Evolutionary conservation across 2,888 invertebrate genomes (phyloP).

Genomic region (Dicranocentrus wangi): DNA sequence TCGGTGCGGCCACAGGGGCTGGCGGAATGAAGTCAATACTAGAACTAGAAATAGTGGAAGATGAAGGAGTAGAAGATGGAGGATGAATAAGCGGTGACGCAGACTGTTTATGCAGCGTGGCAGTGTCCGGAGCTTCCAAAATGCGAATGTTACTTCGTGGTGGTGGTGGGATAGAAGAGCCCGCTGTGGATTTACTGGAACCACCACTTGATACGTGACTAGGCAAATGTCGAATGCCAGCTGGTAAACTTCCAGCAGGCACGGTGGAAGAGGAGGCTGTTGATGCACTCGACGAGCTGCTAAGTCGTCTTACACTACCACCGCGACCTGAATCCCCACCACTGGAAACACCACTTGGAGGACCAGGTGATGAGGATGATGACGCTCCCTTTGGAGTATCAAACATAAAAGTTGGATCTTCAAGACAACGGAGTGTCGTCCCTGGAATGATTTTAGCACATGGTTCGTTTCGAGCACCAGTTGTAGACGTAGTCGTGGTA

Average conservation of each 20-base stretch:
- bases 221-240: slow-evolving; percentile 32
- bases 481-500: slow-evolving; percentile 24
- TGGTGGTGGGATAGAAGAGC: slow-evolving; percentile 75
- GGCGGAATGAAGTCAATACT: slow-evolving; percentile 69
- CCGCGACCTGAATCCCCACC: not conserved
- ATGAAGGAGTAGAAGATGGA: slow-evolving; percentile 33
- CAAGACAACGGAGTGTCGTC: slow-evolving; percentile 77
- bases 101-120: slow-evolving; percentile 52
- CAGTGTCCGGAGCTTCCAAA: slow-evolving; percentile 77
- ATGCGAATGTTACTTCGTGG: slow-evolving; percentile 75
- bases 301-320: slow-evolving; percentile 27
- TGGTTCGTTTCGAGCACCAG: slow-evolving; percentile 49
- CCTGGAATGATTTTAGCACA: slow-evolving; percentile 76
- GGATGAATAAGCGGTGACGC: slow-evolving; percentile 73
- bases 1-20: slow-evolving; percentile 65
- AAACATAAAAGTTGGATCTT: slow-evolving; percentile 78
- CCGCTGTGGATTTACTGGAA: slow-evolving; percentile 73
- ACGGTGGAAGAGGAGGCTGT: slow-evolving; percentile 8
- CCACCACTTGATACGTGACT: slow-evolving; percentile 32
- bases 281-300: slow-evolving; percentile 30
- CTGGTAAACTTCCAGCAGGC: slow-evolving; percentile 29
- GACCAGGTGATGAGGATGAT: slow-evolving; percentile 25
- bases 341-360: slow-evolving; percentile 13
- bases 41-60: slow-evolving; percentile 47
- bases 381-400: slow-evolving; percentile 74